These are phyloP conservation scores for Dermolepida albohirtum DNA, from an alignment of 2,888 invertebrate species.

Conservation along the genomic window DNA sequence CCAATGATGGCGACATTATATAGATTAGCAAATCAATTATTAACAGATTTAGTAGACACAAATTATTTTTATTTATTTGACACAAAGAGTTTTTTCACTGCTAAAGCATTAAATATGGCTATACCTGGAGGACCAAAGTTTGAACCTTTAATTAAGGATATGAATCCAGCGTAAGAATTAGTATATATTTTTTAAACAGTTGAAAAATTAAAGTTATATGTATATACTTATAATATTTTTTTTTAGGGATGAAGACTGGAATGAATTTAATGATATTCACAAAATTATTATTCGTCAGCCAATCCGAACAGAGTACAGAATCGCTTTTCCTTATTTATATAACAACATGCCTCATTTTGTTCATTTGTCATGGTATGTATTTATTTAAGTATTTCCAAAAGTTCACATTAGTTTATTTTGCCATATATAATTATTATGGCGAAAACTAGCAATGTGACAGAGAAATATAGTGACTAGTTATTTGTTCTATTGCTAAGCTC, in stretches of 20 bases:
- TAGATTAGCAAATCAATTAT: slow-evolving; percentile 94
- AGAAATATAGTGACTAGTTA: slow-evolving; percentile 66
- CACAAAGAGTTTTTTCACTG: slow-evolving; percentile 99
- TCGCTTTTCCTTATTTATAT: slow-evolving; percentile 99
- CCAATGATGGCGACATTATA: slow-evolving; percentile 99
- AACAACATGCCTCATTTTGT: slow-evolving; percentile 99
- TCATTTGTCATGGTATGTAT: slow-evolving; percentile 94
- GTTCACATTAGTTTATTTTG: slow-evolving; percentile 65
- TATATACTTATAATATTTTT: slow-evolving; percentile 42
- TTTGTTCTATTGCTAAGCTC: slow-evolving; percentile 67
- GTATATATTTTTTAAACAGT: slow-evolving; percentile 39
- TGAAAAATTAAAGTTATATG: not conserved
- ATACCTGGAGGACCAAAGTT: slow-evolving; percentile 99
- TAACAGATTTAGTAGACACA: slow-evolving; percentile 97
- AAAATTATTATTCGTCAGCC: slow-evolving; percentile 99
- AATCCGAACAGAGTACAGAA: slow-evolving; percentile 98
- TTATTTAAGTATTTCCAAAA: slow-evolving; percentile 22
- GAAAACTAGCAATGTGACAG: slow-evolving; percentile 72
- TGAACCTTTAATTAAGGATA: slow-evolving; percentile 98
- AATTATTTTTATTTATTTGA: slow-evolving; percentile 99
- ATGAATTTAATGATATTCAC: slow-evolving; percentile 99
- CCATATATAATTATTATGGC: slow-evolving; percentile 49
- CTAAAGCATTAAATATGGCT: slow-evolving; percentile 99
- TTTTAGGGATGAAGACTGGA: slow-evolving; percentile 98
- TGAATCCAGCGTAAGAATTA: slow-evolving; percentile 83